A percentile compares a stretch with the other conserved stretches of the same genome.
Evolutionary conservation across 2,113 vertebrate genomes (phyloP).

Genomic region (Aegithalos caudatus): DNA sequence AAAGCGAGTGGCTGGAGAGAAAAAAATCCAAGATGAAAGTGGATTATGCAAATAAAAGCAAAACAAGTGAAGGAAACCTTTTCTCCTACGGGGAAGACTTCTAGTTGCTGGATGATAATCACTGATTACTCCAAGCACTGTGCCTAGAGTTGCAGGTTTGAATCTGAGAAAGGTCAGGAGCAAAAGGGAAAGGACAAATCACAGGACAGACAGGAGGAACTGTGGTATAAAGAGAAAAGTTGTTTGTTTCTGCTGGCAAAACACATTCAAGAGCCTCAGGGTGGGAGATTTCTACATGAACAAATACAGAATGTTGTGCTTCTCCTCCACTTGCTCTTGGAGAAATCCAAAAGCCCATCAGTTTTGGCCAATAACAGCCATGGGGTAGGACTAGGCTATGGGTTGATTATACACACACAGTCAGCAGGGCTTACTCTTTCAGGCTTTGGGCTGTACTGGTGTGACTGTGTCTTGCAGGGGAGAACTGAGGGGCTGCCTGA

Average conservation of each 20-base stretch:
- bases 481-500: not conserved
- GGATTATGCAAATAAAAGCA: not conserved
- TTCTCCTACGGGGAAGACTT: not conserved
- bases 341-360: not conserved
- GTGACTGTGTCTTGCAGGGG: not conserved
- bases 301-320: not conserved
- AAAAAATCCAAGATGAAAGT: not conserved
- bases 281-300: not conserved
- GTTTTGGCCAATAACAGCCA: accelerated
- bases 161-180: not conserved
- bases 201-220: not conserved
- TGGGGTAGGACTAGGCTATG: not conserved
- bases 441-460: not conserved
- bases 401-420: not conserved
- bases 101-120: not conserved
- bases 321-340: not conserved
- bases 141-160: not conserved
- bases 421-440: not conserved
- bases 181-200: not conserved
- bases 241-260: constrained; percentile 22
- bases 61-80: not conserved
- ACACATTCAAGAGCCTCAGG: not conserved
- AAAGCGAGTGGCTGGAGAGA: not conserved
- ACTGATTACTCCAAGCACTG: not conserved
- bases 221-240: not conserved